These are phyloP conservation scores for Drosophila bifasciata DNA, from an alignment of 1,140 invertebrate genomes.

Conservation along the genomic window DNA sequence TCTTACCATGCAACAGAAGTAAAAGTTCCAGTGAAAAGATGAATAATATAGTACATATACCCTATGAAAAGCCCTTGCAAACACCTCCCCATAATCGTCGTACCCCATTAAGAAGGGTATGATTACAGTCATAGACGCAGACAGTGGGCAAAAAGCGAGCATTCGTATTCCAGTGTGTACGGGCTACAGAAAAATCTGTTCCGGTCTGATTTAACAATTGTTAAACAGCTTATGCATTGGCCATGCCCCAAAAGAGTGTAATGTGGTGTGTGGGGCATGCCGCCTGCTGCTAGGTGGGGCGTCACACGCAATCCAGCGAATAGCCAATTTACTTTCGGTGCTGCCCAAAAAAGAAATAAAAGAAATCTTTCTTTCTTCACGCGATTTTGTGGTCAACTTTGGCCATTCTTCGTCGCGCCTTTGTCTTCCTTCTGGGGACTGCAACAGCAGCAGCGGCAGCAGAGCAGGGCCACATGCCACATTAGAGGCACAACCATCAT, in stretches of 20 bases:
- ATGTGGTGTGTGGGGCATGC: conserved; percentile 2
- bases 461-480: conserved; percentile 4
- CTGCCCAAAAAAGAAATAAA: conserved; percentile 18
- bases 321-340: conserved; percentile 52
- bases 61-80: too few species aligned
- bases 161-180: background rate
- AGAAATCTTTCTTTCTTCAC: conserved; percentile 49
- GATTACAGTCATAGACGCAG: conserved; percentile 17
- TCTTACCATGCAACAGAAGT: too few species aligned
- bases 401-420: conserved; percentile 11
- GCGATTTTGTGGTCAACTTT: conserved; percentile 22
- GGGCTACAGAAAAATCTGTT: conserved; percentile 66
- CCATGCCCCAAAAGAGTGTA: conserved; percentile 37
- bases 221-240: conserved; percentile 76
- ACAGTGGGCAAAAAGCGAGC: conserved; percentile 17
- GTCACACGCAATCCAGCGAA: conserved; percentile 46
- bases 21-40: too few species aligned
- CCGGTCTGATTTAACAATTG: conserved; percentile 82
- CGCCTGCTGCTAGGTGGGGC: conserved; percentile 1
- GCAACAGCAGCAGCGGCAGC: background rate
- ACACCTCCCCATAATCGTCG: too few species aligned
- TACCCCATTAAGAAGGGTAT: too few species aligned
- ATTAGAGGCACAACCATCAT: conserved; percentile 35
- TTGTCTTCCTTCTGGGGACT: conserved; percentile 21
- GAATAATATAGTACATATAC: too few species aligned